Evolutionary conservation across 2,888 invertebrate species (phyloP).

Genomic region (Strigamia crassipes): DNA sequence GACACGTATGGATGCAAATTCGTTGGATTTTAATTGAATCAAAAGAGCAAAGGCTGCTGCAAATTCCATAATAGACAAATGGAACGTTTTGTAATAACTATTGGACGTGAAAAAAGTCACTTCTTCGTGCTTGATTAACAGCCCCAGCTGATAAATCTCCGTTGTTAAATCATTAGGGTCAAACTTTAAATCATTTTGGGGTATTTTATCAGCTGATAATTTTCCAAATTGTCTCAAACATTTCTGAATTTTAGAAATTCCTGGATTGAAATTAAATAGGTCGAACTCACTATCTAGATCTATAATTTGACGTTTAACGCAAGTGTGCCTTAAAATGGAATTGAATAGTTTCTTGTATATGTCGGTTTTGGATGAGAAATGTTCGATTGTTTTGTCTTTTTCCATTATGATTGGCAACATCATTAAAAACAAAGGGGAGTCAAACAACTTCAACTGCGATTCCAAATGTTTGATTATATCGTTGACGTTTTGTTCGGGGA

Average conservation of each 20-base stretch:
- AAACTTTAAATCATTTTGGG: not conserved
- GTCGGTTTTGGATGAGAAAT: not conserved
- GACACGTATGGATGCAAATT: not conserved
- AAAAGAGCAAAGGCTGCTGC: not conserved
- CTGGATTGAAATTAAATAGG: not conserved
- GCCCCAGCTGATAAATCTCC: not conserved
- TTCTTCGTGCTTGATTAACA: not conserved
- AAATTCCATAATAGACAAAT: not conserved
- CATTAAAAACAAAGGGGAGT: not conserved
- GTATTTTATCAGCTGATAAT: not conserved
- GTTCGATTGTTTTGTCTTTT: not conserved
- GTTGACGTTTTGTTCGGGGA: not conserved
- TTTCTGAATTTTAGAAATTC: not conserved
- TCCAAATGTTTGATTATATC: not conserved
- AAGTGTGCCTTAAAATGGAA: not conserved
- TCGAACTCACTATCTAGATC: not conserved
- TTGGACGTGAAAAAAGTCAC: not conserved
- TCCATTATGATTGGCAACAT: not conserved
- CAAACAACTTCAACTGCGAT: not conserved
- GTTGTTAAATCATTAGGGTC: not conserved
- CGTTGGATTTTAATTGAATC: not conserved
- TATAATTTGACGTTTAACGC: not conserved
- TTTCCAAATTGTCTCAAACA: not conserved
- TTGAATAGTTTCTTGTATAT: not conserved
- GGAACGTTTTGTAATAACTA: not conserved